These are phyloP conservation scores for Patagioenas fasciata DNA, from an alignment of 2,113 vertebrate species.

Conservation along the genomic window DNA sequence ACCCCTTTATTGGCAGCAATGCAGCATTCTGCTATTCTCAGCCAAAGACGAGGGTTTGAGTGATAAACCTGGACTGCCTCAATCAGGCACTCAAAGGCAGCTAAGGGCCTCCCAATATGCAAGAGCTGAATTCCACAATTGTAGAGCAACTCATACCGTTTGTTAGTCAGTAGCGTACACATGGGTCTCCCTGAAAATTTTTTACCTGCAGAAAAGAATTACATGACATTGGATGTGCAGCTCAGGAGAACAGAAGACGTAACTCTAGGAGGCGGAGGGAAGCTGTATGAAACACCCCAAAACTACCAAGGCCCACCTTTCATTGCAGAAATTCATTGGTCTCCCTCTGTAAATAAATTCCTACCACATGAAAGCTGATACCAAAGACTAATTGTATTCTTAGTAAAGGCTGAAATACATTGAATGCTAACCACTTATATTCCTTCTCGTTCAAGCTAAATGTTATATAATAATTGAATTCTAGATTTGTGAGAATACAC, in stretches of 20 bases:
- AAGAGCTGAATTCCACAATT: slow-evolving; percentile 97
- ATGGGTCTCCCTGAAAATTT: slow-evolving; percentile 94
- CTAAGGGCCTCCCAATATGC: slow-evolving; percentile 91
- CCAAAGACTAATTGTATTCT: not conserved
- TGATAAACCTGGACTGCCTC: slow-evolving; percentile 98
- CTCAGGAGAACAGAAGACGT: not conserved
- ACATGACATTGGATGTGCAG: not conserved
- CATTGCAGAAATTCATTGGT: not conserved
- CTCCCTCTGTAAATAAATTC: not conserved
- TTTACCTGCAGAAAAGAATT: slow-evolving; percentile 78
- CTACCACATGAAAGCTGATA: not conserved
- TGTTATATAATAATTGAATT: not conserved
- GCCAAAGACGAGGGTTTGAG: slow-evolving; percentile 95
- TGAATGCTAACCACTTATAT: not conserved
- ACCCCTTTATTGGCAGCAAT: slow-evolving; percentile 97
- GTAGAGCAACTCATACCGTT: slow-evolving; percentile 93
- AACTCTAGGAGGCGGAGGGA: not conserved
- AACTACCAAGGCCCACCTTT: not conserved
- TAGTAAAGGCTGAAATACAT: not conserved
- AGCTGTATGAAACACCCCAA: not conserved
- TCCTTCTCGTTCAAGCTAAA: not conserved
- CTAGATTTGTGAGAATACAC: not conserved
- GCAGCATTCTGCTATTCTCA: slow-evolving; percentile 95
- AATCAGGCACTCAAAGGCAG: slow-evolving; percentile 96
- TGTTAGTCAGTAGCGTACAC: slow-evolving; percentile 94